Evolutionary conservation across 1,140 invertebrate species (phyloP).

Genomic region (Medauroidea extradentata): DNA sequence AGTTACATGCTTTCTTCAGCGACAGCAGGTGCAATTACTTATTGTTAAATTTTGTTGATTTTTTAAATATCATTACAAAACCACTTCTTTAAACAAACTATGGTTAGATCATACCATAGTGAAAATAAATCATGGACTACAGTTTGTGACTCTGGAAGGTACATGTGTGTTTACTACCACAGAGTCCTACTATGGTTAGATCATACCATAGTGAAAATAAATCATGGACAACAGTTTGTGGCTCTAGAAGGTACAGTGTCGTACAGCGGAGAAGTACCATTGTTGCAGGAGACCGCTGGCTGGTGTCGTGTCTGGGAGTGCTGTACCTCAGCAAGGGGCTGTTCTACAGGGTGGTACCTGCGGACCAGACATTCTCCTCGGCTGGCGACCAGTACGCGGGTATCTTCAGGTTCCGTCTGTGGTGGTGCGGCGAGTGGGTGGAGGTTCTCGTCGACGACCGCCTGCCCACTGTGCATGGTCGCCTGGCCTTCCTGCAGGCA

Average conservation of each 20-base stretch:
- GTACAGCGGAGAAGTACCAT: not conserved
- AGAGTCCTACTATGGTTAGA: too few relatives aligned
- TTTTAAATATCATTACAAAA: too few relatives aligned
- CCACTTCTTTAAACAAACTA: too few relatives aligned
- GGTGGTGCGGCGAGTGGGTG: constrained; percentile 95
- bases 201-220: too few relatives aligned
- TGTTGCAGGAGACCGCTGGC: constrained; percentile 77
- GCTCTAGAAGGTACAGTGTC: not conserved
- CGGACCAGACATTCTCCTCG: constrained; percentile 80
- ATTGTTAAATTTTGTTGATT: too few relatives aligned
- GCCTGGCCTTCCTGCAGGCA: constrained; percentile 89
- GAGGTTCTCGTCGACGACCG: constrained; percentile 95
- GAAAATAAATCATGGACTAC: too few relatives aligned
- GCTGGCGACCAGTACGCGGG: constrained; percentile 59
- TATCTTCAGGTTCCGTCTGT: constrained; percentile 88
- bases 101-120: too few relatives aligned
- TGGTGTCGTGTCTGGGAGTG: constrained; percentile 83
- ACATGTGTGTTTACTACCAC: too few relatives aligned
- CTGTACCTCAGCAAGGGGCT: constrained; percentile 81
- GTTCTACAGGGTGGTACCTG: constrained; percentile 92
- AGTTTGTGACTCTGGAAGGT: not conserved
- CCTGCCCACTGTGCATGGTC: constrained; percentile 87
- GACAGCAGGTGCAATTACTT: too few relatives aligned
- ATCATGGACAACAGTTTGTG: too few relatives aligned
- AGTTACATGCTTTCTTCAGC: too few relatives aligned